These are phyloP conservation scores for Lophotriccus pileatus DNA, from an alignment of 2,797 vertebrate species.

Conservation along the genomic window DNA sequence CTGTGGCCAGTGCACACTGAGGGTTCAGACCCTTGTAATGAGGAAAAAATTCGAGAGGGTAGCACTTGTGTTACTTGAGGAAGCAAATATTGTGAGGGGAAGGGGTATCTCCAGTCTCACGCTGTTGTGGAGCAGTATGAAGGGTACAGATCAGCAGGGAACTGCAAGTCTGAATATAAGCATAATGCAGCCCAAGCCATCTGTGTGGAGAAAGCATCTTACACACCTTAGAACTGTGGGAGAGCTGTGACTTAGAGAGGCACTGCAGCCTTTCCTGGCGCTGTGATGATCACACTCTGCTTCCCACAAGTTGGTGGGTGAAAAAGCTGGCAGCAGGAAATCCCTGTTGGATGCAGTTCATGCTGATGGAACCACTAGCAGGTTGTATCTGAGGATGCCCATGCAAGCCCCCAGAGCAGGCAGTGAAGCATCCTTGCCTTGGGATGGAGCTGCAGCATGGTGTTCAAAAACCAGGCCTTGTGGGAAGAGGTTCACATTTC, in stretches of 20 bases:
- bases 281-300: not conserved
- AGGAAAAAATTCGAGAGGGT: not conserved
- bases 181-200: not conserved
- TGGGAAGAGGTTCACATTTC: not conserved
- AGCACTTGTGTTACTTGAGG: not conserved
- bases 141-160: not conserved
- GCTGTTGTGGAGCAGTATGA: not conserved
- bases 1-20: accelerated
- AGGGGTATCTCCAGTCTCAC: not conserved
- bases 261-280: not conserved
- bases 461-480: not conserved
- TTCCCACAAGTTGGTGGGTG: not conserved
- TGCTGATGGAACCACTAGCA: not conserved
- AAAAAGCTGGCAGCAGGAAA: not conserved
- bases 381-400: not conserved
- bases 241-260: not conserved
- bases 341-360: not conserved
- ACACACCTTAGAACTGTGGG: not conserved
- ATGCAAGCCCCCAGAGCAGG: accelerated
- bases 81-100: not conserved
- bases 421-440: not conserved
- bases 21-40: not conserved
- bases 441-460: not conserved
- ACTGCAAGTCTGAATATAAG: not conserved
- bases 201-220: not conserved